Evolutionary conservation across 2,113 vertebrate species (phyloP).

Genomic region (Catharus minimus): DNA sequence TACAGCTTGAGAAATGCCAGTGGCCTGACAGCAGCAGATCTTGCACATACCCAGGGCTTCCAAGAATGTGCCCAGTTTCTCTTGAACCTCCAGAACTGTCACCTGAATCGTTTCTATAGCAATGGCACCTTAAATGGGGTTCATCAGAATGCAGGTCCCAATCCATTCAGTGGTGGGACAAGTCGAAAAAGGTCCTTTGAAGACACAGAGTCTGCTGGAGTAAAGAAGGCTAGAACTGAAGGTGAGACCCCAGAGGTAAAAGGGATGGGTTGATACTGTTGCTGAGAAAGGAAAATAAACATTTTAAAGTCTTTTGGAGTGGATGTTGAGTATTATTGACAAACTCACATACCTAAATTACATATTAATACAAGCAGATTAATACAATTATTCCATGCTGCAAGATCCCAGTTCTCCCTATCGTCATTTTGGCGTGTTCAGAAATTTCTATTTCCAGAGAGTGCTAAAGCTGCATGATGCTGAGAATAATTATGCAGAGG

Average conservation of each 20-base stretch:
- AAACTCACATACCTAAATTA: background rate
- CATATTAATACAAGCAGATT: background rate
- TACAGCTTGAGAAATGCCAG: conserved; percentile 92
- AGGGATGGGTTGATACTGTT: background rate
- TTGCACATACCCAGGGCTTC: conserved; percentile 92
- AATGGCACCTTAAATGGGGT: conserved; percentile 80
- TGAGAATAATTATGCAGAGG: background rate
- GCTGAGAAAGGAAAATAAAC: conserved; percentile 45
- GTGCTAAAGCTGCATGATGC: background rate
- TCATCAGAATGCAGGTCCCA: conserved; percentile 69
- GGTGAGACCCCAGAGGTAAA: conserved; percentile 72
- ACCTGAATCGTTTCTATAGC: conserved; percentile 77
- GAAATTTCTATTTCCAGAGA: background rate
- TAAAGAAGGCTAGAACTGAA: conserved; percentile 86
- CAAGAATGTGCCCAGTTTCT: conserved; percentile 90
- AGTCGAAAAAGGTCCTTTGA: conserved; percentile 88
- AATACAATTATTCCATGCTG: background rate
- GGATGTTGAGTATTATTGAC: conserved; percentile 40
- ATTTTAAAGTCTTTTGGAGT: conserved; percentile 1
- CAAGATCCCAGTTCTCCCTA: background rate
- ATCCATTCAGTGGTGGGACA: conserved; percentile 72
- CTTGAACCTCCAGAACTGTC: conserved; percentile 88
- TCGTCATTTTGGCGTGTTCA: background rate
- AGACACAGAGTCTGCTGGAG: conserved; percentile 69
- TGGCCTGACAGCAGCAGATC: conserved; percentile 93